A percentile compares a stretch with the other conserved stretches of the same genome.
phyloP scores from a whole-genome alignment of 35 echinoderm and acorn worm genomes.

The Lytechinus pictus region DNA sequence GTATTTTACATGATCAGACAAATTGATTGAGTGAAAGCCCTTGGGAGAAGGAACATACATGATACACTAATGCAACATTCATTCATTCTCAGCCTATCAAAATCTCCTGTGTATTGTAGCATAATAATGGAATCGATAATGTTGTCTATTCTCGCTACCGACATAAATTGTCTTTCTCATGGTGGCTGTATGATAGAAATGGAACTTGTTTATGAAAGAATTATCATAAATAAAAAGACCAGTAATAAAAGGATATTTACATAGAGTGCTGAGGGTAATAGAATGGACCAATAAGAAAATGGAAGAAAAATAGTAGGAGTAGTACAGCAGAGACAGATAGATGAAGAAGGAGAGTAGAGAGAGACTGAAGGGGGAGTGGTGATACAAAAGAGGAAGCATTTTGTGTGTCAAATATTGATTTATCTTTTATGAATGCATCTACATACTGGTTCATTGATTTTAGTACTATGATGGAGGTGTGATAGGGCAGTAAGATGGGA shows the following conservation, averaged over 20 bases:
- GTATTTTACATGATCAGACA: neutral
- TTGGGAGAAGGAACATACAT: neutral
- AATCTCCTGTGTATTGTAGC: neutral
- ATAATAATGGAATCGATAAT: constrained; percentile 15
- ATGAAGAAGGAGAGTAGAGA: neutral
- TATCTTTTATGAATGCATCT: neutral
- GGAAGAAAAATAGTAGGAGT: neutral
- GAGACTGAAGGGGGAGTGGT: neutral
- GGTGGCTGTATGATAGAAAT: neutral
- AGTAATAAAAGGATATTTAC: neutral
- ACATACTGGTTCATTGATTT: neutral
- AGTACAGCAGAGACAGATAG: neutral
- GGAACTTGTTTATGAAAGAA: neutral
- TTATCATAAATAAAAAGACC: neutral
- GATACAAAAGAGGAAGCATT: constrained; percentile 3
- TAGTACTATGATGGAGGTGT: constrained; percentile 1
- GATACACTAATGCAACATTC: constrained; percentile 12
- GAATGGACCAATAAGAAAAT: neutral
- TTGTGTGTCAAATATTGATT: constrained; percentile 14
- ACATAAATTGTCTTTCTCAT: neutral
- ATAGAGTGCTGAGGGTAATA: neutral
- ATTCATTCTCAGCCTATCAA: neutral
- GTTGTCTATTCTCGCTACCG: neutral
- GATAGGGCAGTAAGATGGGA: neutral
- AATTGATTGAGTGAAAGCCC: constrained; percentile 1